phyloP scores from a whole-genome alignment of 2,888 invertebrate species.

The Salpingus planirostris region DNA sequence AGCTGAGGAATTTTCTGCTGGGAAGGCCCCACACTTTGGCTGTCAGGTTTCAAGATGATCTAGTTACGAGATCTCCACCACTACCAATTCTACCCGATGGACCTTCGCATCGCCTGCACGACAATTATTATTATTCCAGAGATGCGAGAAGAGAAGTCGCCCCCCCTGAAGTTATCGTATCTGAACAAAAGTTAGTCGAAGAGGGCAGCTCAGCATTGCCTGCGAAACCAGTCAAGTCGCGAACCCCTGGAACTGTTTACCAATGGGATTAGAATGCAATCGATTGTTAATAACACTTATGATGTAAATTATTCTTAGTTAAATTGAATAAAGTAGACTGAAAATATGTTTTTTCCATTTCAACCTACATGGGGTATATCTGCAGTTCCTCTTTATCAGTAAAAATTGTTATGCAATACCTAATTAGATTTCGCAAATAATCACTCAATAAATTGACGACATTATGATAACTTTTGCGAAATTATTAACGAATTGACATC shows the following conservation, averaged over 20 bases:
- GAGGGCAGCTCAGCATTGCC: slow-evolving; percentile 9
- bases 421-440: too few species aligned
- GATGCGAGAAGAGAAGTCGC: slow-evolving; percentile 74
- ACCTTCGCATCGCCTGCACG: slow-evolving; percentile 64
- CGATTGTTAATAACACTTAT: too few species aligned
- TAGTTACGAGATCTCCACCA: slow-evolving; percentile 71
- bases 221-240: slow-evolving; percentile 12
- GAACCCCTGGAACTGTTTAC: slow-evolving; percentile 26
- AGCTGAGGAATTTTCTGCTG: slow-evolving; percentile 55
- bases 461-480: too few species aligned
- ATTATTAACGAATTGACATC: too few species aligned
- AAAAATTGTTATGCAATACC: too few species aligned
- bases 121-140: slow-evolving; percentile 75
- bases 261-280: slow-evolving; percentile 28
- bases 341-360: too few species aligned
- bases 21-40: slow-evolving; percentile 48
- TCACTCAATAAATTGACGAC: too few species aligned
- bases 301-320: too few species aligned
- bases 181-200: slow-evolving; percentile 21
- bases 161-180: slow-evolving; percentile 54
- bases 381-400: too few species aligned
- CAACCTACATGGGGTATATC: too few species aligned
- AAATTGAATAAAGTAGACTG: too few species aligned
- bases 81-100: slow-evolving; percentile 76
- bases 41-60: slow-evolving; percentile 56